phyloP scores from a whole-genome alignment of 2,113 vertebrate genomes.

The Lethenteron camtschaticum region DNA sequence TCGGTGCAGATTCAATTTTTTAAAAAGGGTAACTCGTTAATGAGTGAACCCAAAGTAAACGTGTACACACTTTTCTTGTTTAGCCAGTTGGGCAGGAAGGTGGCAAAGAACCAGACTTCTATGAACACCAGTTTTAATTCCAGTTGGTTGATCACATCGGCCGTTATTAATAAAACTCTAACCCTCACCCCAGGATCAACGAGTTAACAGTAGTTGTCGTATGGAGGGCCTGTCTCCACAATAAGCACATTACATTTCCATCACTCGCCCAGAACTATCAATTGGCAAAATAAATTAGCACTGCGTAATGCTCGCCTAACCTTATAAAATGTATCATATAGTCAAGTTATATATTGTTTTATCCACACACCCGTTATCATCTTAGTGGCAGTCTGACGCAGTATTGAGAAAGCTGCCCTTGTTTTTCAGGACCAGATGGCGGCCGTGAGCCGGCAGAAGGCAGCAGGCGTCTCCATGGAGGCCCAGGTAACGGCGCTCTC shows the following conservation, averaged over 20 bases:
- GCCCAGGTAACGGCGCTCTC: slow-evolving; percentile 27
- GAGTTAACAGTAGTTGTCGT: too few relatives aligned
- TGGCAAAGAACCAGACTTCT: neutral
- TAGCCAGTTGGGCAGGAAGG: too few relatives aligned
- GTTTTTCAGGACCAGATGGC: slow-evolving; percentile 32
- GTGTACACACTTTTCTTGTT: neutral
- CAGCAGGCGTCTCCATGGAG: slow-evolving; percentile 27
- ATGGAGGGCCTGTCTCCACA: too few relatives aligned
- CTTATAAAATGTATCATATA: neutral
- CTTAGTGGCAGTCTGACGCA: neutral
- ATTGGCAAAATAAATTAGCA: too few relatives aligned
- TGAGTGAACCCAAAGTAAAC: too few relatives aligned
- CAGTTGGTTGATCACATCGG: neutral
- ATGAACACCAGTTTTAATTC: neutral
- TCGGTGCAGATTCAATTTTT: too few relatives aligned
- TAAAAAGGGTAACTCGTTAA: too few relatives aligned
- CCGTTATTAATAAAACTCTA: neutral
- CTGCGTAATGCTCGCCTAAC: too few relatives aligned
- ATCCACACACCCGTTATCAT: neutral
- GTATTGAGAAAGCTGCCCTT: slow-evolving; percentile 8
- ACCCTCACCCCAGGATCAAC: too few relatives aligned
- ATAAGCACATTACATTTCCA: too few relatives aligned
- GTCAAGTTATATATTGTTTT: slow-evolving; percentile 8
- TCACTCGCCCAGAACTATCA: too few relatives aligned
- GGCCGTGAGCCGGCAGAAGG: slow-evolving; percentile 27